Base-by-base conservation (phyloP, 2,797 vertebrate genomes). In the Pipistrellus kuhlii region DNA sequence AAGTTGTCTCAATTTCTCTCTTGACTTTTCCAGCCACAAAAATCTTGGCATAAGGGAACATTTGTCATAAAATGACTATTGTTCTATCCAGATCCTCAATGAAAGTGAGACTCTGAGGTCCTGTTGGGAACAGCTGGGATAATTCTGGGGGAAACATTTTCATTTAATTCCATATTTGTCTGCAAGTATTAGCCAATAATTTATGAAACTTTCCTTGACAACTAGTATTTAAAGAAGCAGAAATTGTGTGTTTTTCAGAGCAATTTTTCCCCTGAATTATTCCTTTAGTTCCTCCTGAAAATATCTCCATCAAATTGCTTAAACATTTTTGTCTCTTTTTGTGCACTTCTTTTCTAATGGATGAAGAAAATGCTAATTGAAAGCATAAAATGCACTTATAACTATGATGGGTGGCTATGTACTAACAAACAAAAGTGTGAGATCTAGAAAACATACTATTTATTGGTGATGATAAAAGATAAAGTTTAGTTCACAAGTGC, bases 221-320 rank as follows among this genome's bases (percentile, higher is more conserved):
- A 75, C 44, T 71, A 64, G 41, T 75, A 88, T 86, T 90, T 91
- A 80, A 90, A 93, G 84, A 82, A 90, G 95, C 62, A 90, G 72
- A 95, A 73, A 87, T 35, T 84, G 15, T 14, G 2, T 41, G 18
- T 72, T 90, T 93, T 89, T 76, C 51, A 27, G 62, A 78, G 32
- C 27, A 90, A 30, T 83, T 46, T 85, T 57, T 4, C 25, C 64
- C 41, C 48, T 71, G 13, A 82, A 32, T 92, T 90, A 94, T 85
- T 41, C 72, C 48, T 23, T 85, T 71, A 18, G 38, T 76, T 72
- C 41, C 41, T 32, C 66, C 53, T 5, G 11, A 32, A 84, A 93
- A 69, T 25, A 57, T 41, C 35, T 85, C 64, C 48, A 68, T 57
- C 68, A 72, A 78, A 84, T 51, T 48, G 9, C 41, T 85, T 55